phyloP scores from a whole-genome alignment of 2,888 invertebrate genomes.

The Andrena marginata region DNA sequence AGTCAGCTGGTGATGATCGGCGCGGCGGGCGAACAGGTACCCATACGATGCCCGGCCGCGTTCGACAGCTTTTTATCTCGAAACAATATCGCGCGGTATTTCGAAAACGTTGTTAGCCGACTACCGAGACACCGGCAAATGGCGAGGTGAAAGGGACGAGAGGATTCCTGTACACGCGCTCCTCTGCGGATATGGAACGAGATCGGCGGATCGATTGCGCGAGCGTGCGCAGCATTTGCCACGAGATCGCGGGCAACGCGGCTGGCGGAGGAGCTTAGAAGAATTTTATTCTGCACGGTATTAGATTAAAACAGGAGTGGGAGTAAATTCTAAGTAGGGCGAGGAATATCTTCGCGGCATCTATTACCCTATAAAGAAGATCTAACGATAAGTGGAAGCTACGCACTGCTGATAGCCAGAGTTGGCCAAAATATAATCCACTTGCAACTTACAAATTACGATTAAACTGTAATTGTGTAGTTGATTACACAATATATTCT shows the following conservation, averaged over 20 bases:
- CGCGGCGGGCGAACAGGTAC: slow-evolving; percentile 63
- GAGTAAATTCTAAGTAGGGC: too few relatives aligned
- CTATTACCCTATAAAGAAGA: too few relatives aligned
- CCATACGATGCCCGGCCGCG: slow-evolving; percentile 69
- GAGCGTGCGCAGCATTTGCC: slow-evolving; percentile 15
- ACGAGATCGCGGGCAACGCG: not conserved
- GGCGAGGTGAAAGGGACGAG: slow-evolving; percentile 38
- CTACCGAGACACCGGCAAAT: slow-evolving; percentile 51
- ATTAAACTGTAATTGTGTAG: too few relatives aligned
- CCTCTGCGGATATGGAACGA: not conserved
- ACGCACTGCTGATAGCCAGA: too few relatives aligned
- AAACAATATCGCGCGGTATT: slow-evolving; percentile 61
- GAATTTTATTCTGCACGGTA: not conserved
- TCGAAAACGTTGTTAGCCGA: slow-evolving; percentile 49
- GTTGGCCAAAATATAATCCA: too few relatives aligned
- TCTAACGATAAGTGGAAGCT: too few relatives aligned
- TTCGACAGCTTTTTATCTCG: slow-evolving; percentile 72
- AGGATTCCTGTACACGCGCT: slow-evolving; percentile 26
- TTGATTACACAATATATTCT: too few relatives aligned
- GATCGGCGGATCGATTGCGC: slow-evolving; percentile 12
- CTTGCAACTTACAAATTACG: too few relatives aligned
- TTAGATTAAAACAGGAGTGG: too few relatives aligned
- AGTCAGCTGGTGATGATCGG: slow-evolving; percentile 73
- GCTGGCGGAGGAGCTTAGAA: not conserved
- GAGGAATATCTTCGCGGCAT: too few relatives aligned